Percentiles rank a stretch among this genome's conserved stretches.
Conservation (phyloP, 2,888 invertebrate genomes). For the Drosophila paramelanica region DNA sequence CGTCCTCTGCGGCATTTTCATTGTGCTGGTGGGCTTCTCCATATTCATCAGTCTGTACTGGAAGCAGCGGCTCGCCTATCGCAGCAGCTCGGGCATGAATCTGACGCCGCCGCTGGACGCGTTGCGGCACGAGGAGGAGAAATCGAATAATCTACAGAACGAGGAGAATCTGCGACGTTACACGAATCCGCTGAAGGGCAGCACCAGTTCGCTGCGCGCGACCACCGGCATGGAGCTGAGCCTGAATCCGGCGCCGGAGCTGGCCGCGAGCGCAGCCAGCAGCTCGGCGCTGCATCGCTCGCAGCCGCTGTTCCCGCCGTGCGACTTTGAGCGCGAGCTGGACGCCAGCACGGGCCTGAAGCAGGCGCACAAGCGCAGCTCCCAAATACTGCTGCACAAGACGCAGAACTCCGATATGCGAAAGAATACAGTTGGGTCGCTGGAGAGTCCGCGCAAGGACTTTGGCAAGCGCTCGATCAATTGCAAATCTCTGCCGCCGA, state of each 20-base stretch:
- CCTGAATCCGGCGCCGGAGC: slow-evolving; percentile 84
- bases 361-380: slow-evolving; percentile 86
- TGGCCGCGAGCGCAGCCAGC: slow-evolving; percentile 85
- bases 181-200: slow-evolving; percentile 91
- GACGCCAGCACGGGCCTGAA: slow-evolving; percentile 84
- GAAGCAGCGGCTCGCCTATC: slow-evolving; percentile 86
- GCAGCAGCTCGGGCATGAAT: slow-evolving; percentile 86
- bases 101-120: slow-evolving; percentile 87
- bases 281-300: slow-evolving; percentile 83
- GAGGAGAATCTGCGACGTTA: slow-evolving; percentile 94
- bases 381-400: slow-evolving; percentile 91
- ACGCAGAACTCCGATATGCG: slow-evolving; percentile 93
- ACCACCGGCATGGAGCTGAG: slow-evolving; percentile 86
- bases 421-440: slow-evolving; percentile 90
- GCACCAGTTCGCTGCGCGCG: slow-evolving; percentile 86
- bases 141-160: slow-evolving; percentile 95
- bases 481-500: slow-evolving; percentile 84
- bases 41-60: slow-evolving; percentile 86
- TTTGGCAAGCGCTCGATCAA: slow-evolving; percentile 91
- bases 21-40: slow-evolving; percentile 84
- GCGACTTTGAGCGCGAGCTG: slow-evolving; percentile 83
- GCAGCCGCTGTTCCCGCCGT: slow-evolving; percentile 84
- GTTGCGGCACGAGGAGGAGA: slow-evolving; percentile 92
- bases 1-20: slow-evolving; percentile 84
- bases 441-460: slow-evolving; percentile 88